phyloP scores from a whole-genome alignment of 2,113 vertebrate genomes.

The Pyxicephalus adspersus region DNA sequence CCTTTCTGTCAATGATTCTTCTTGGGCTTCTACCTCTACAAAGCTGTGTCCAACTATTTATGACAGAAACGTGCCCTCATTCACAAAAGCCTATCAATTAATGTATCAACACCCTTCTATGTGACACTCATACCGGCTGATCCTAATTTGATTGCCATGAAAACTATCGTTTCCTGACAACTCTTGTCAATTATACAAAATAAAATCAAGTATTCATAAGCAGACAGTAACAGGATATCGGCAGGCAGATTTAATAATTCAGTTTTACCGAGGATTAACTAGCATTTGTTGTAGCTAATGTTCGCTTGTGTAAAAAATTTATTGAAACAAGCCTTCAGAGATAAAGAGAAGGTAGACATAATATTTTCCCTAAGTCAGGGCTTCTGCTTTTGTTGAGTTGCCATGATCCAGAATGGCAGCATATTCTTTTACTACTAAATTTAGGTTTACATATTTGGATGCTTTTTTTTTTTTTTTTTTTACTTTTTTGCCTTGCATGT shows the following conservation, averaged over 20 bases:
- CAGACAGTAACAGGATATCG: slow-evolving; percentile 85
- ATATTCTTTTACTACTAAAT: too few species aligned
- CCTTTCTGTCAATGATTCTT: slow-evolving; percentile 47
- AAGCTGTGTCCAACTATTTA: slow-evolving; percentile 60
- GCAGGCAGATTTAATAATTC: slow-evolving; percentile 93
- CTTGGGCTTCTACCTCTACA: slow-evolving; percentile 61
- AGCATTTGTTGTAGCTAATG: slow-evolving; percentile 81
- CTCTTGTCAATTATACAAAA: slow-evolving; percentile 92
- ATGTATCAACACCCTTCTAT: slow-evolving; percentile 69
- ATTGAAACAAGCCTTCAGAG: slow-evolving; percentile 75
- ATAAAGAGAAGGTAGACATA: slow-evolving; percentile 76
- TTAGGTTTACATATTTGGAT: too few species aligned
- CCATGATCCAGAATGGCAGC: not conserved
- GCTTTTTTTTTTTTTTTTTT: too few species aligned
- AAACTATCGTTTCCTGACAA: slow-evolving; percentile 80
- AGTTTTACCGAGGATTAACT: slow-evolving; percentile 85
- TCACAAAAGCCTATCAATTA: slow-evolving; percentile 65
- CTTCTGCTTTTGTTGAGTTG: slow-evolving; percentile 26
- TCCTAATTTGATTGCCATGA: slow-evolving; percentile 78
- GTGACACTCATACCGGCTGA: slow-evolving; percentile 70
- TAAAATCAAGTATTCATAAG: slow-evolving; percentile 98
- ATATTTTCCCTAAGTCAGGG: slow-evolving; percentile 66
- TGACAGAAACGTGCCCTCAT: slow-evolving; percentile 68
- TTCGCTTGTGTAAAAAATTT: slow-evolving; percentile 85
- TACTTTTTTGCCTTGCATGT: too few species aligned